Conservation (phyloP, 2,888 invertebrate species). For the Cheilosia scutellata region DNA sequence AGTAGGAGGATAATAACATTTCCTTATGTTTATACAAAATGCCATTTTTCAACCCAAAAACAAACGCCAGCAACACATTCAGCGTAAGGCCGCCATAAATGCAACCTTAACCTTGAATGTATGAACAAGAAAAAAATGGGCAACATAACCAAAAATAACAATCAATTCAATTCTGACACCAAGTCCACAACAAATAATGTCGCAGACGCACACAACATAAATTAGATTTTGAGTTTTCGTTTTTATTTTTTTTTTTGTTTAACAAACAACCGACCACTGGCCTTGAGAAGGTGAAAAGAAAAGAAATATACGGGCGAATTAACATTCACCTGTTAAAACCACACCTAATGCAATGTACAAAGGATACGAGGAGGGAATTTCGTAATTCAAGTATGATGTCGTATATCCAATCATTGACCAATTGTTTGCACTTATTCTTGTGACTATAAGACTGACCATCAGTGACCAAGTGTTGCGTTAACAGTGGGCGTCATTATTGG, state of each 20-base stretch:
- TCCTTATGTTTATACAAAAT: no score
- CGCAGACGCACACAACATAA: constrained; percentile 11
- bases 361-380: constrained; percentile 34
- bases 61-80: neutral
- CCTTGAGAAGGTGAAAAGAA: neutral
- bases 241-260: constrained; percentile 26
- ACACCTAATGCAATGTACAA: constrained; percentile 12
- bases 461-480: neutral
- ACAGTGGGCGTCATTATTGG: constrained; percentile 44
- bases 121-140: neutral
- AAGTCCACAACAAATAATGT: neutral
- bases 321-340: constrained; percentile 31
- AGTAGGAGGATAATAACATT: no score
- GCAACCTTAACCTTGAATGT: constrained; percentile 12
- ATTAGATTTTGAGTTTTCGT: constrained; percentile 7
- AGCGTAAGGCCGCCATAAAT: neutral
- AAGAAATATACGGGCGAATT: neutral
- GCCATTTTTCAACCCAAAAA: neutral
- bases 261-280: constrained; percentile 18
- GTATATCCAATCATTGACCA: constrained; percentile 47
- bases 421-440: constrained; percentile 47
- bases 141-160: constrained; percentile 8
- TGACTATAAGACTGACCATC: constrained; percentile 14
- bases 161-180: constrained; percentile 3
- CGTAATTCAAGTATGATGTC: constrained; percentile 15